A percentile compares a stretch with the other conserved stretches of the same genome.
phyloP scores from a whole-genome alignment of 2,113 vertebrate genomes.

The Microtus montanus region DNA sequence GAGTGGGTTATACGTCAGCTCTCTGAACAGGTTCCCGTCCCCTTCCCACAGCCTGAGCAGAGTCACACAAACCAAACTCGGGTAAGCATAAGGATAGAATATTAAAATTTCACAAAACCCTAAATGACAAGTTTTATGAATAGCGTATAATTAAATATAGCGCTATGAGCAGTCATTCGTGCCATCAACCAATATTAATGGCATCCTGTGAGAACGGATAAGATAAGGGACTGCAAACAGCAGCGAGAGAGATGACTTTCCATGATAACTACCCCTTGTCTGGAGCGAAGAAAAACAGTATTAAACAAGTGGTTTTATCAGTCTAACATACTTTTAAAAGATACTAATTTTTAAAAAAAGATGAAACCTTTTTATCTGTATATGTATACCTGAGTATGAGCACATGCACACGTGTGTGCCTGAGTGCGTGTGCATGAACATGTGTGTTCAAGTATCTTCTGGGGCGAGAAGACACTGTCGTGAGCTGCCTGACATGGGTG shows the following conservation, averaged over 20 bases:
- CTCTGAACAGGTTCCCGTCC: background rate
- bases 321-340: slow-evolving; percentile 32
- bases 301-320: background rate
- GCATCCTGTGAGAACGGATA: background rate
- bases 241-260: background rate
- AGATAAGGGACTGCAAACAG: background rate
- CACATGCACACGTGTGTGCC: background rate
- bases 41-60: background rate
- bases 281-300: background rate
- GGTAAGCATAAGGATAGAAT: background rate
- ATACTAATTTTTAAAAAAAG: background rate
- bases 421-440: background rate
- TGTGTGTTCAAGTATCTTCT: background rate
- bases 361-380: background rate
- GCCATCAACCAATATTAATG: background rate
- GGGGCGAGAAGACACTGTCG: background rate
- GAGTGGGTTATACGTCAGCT: background rate
- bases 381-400: background rate
- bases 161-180: background rate
- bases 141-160: background rate
- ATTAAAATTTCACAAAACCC: slow-evolving; percentile 38
- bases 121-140: slow-evolving; percentile 35
- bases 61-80: background rate
- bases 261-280: background rate
- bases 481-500: background rate